Evolutionary conservation across 2,888 invertebrate species (phyloP), one percentile per base, ranked within the genome.

Genomic region (Eurois occulta): DNA sequence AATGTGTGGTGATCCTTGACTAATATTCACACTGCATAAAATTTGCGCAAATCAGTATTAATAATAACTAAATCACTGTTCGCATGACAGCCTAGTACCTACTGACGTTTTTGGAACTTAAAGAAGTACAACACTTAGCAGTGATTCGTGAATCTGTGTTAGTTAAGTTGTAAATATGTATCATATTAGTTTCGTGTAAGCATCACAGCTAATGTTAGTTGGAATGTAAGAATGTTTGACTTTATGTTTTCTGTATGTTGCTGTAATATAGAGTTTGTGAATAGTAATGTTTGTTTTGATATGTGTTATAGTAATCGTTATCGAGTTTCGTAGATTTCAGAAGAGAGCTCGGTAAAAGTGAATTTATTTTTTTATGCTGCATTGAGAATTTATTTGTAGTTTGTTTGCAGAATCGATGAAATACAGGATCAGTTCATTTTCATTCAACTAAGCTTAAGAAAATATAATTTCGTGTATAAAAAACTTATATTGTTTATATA

Each of bases 31-130:
- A 67, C 55, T 62, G 46, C 78, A 81, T 60, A 77, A 72, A 71
- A 78, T 60, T 87, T 72, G 70, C 74, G 78, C 88, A 87, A 87
- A 92, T 92, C 94, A 94, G 93, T 93, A 94, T 94, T 94, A 93
- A 88, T 84, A 84, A 80, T 68, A 80, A 80, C 78, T 78, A 81
- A 83, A 88, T 87, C 82, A 87, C 85, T 87, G 86, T 90, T 79
- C 70, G 84, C 85, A 86, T 86, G 84, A 87, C 81, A 84, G 73
- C 60, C 75, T 65, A 68, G 69, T 86, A 83, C n/a, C n/a, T n/a
- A n/a, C 79, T 79, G 85, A 78, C 65, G 70, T 75, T 84, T 87
- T 80, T 73, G 75, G 55, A 77, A 70, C 62, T 5, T 75, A 77
- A 80, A 85, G 73, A 84, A 84, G 84, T 85, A 80, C 85, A 82